phyloP scores from a whole-genome alignment of 2,113 vertebrate species.

The Microcebus jonahi region DNA sequence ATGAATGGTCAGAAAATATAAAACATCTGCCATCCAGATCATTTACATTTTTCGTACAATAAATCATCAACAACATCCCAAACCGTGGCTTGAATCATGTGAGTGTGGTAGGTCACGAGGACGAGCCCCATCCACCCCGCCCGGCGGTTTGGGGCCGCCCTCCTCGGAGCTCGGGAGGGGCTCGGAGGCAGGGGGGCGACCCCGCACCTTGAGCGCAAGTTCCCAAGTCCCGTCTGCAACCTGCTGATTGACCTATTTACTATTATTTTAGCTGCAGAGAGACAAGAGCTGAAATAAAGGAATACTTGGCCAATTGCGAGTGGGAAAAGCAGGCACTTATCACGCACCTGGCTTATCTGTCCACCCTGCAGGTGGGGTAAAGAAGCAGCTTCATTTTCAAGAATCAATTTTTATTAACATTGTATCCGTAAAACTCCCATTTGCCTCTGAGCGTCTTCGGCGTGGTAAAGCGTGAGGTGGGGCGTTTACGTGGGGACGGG shows the following conservation, averaged over 20 bases:
- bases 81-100: slow-evolving; percentile 89
- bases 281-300: slow-evolving; percentile 82
- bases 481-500: fast-evolving
- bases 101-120: slow-evolving; percentile 86
- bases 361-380: slow-evolving; percentile 79
- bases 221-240: slow-evolving; percentile 63
- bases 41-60: slow-evolving; percentile 94
- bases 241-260: slow-evolving; percentile 78
- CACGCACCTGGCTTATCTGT: slow-evolving; percentile 78
- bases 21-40: slow-evolving; percentile 98
- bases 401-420: slow-evolving; percentile 79
- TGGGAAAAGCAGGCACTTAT: slow-evolving; percentile 79
- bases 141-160: slow-evolving; percentile 76
- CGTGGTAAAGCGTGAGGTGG: not conserved
- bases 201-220: slow-evolving; percentile 60
- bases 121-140: slow-evolving; percentile 80
- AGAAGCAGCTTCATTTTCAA: slow-evolving; percentile 79
- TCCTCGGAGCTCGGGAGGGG: slow-evolving; percentile 51
- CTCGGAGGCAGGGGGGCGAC: not conserved
- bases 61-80: slow-evolving; percentile 94
- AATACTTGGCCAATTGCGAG: slow-evolving; percentile 83
- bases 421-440: slow-evolving; percentile 70
- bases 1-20: slow-evolving; percentile 99
- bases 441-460: not conserved
- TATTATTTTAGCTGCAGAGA: slow-evolving; percentile 75